Evolutionary conservation across 2,888 invertebrate genomes (phyloP).

Genomic region (Drosophila mercatorum): DNA sequence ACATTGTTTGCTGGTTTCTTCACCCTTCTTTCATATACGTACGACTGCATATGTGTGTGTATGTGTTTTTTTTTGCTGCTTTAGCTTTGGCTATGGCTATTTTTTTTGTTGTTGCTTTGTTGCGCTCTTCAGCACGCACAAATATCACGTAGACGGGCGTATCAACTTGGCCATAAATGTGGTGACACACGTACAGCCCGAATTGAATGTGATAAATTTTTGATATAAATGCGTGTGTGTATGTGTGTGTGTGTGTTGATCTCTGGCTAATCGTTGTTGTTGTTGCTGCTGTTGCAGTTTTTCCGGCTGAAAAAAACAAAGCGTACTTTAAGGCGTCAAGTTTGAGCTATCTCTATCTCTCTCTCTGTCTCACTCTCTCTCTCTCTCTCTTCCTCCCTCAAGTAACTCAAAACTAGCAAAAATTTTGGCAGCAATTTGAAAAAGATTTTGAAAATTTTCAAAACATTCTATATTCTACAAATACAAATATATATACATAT

Average conservation of each 20-base stretch:
- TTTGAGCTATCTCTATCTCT: background rate
- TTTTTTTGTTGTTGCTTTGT: conserved; percentile 12
- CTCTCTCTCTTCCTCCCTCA: background rate
- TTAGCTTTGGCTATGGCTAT: background rate
- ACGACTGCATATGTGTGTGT: conserved; percentile 14
- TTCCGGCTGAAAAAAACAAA: conserved; percentile 18
- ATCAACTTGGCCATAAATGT: conserved; percentile 65
- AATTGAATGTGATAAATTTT: conserved; percentile 68
- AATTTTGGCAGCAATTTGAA: conserved; percentile 23
- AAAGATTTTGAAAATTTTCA: conserved; percentile 11
- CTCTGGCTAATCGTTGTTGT: background rate
- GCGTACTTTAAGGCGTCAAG: conserved; percentile 28
- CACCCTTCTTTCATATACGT: conserved; percentile 63
- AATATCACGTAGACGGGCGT: conserved; percentile 67
- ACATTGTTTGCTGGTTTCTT: conserved; percentile 77
- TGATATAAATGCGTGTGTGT: conserved; percentile 5
- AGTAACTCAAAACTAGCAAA: conserved; percentile 1
- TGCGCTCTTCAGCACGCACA: conserved; percentile 64
- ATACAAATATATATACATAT: background rate
- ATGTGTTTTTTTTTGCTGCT: conserved; percentile 29
- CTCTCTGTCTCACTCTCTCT: background rate
- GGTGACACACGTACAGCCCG: conserved; percentile 59
- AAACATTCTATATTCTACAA: conserved; percentile 14
- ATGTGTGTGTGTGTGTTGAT: conserved; percentile 1
- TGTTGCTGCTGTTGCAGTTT: background rate